These are phyloP conservation scores for Taeniopygia guttata DNA, from an alignment of 2,797 vertebrate species.

Conservation along the genomic window DNA sequence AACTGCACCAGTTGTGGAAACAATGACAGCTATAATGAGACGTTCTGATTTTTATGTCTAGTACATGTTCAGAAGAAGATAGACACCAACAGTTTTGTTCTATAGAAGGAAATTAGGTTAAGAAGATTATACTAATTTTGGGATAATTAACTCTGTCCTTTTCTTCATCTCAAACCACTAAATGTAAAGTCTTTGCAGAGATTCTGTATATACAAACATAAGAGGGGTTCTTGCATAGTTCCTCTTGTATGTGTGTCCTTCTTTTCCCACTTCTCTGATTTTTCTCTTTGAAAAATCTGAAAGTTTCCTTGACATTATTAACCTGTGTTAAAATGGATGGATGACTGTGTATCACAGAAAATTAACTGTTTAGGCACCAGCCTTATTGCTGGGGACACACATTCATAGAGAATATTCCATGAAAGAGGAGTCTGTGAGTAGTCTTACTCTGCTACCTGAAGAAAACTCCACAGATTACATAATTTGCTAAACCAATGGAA, in stretches of 20 bases:
- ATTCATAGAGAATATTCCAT: neutral
- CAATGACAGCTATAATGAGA: neutral
- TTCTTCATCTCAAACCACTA: neutral
- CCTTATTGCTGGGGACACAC: neutral
- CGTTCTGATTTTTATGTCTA: neutral
- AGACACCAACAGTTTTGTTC: neutral
- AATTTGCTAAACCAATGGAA: neutral
- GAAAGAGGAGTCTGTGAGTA: neutral
- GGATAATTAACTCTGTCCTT: neutral
- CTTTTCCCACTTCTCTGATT: neutral
- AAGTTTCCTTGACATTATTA: neutral
- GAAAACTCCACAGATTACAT: neutral
- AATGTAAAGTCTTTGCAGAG: neutral
- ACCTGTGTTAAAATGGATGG: neutral
- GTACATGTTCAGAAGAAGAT: neutral
- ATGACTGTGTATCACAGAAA: neutral
- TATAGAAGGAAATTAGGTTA: neutral
- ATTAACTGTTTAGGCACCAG: neutral
- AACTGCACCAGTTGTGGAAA: neutral
- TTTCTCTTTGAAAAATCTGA: neutral
- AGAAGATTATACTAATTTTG: neutral
- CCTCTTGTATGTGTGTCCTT: neutral
- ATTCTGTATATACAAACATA: neutral
- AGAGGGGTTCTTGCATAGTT: neutral
- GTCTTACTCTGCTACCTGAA: neutral